phyloP scores from a whole-genome alignment of 2,113 vertebrate species.

The Columbina picui region DNA sequence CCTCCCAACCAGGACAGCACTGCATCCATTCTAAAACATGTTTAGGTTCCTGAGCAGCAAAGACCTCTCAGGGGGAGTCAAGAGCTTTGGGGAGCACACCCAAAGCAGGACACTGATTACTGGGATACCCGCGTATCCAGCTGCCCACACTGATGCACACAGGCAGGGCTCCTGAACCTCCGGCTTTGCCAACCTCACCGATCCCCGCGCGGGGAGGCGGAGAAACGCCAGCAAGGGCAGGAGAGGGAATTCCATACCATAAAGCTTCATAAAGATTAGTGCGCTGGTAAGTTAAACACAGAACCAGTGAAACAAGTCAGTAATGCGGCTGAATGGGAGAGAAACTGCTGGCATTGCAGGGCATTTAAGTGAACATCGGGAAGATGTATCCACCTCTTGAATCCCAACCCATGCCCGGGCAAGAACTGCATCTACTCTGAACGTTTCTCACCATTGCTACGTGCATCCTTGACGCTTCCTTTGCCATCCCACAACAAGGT shows the following conservation, averaged over 20 bases:
- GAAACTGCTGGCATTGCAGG: neutral
- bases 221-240: neutral
- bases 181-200: accelerated
- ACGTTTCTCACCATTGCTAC: neutral
- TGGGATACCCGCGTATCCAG: accelerated
- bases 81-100: neutral
- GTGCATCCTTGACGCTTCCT: neutral
- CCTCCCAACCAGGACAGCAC: neutral
- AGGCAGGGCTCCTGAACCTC: neutral
- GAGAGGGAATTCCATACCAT: neutral
- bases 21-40: neutral
- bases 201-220: accelerated
- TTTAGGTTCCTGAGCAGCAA: neutral
- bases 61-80: neutral
- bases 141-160: neutral
- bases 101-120: neutral
- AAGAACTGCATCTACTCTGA: neutral
- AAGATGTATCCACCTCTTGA: neutral
- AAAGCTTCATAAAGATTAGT: neutral
- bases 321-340: neutral
- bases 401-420: neutral
- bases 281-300: neutral
- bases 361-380: neutral
- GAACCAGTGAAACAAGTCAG: neutral
- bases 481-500: neutral